Evolutionary conservation across 2,797 vertebrate species (phyloP).

Genomic region (Squalus acanthias): DNA sequence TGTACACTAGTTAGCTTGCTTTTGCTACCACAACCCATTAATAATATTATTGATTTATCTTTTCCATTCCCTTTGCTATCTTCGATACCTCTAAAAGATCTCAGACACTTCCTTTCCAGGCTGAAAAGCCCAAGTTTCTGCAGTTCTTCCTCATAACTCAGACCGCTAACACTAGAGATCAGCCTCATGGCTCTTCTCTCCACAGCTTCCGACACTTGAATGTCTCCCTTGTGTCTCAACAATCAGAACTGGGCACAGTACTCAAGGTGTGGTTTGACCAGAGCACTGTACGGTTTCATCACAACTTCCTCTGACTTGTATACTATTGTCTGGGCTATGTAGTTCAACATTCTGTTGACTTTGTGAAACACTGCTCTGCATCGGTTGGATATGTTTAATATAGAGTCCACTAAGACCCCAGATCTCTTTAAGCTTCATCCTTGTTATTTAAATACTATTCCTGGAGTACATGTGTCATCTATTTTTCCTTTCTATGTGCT

Average conservation of each 20-base stretch:
- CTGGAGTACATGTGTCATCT: neutral
- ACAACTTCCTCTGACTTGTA: neutral
- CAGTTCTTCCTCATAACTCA: no score
- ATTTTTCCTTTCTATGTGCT: no score
- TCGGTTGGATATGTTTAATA: neutral
- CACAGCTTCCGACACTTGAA: no score
- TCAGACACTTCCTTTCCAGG: neutral
- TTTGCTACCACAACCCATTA: neutral
- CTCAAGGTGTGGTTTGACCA: neutral
- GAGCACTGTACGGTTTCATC: neutral
- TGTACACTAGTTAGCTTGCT: neutral
- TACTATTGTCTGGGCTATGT: neutral
- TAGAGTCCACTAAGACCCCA: neutral
- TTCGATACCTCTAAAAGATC: neutral
- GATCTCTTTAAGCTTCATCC: neutral
- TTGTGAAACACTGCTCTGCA: neutral
- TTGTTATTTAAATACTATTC: neutral
- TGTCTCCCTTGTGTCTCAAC: no score
- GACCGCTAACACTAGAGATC: no score
- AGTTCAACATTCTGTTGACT: neutral
- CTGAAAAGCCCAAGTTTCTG: neutral
- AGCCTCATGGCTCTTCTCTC: no score
- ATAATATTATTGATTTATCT: neutral
- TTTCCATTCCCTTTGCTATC: neutral
- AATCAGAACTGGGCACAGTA: no score